Base-by-base conservation (phyloP, 2,113 vertebrate genomes). In the Scatophagus argus region DNA sequence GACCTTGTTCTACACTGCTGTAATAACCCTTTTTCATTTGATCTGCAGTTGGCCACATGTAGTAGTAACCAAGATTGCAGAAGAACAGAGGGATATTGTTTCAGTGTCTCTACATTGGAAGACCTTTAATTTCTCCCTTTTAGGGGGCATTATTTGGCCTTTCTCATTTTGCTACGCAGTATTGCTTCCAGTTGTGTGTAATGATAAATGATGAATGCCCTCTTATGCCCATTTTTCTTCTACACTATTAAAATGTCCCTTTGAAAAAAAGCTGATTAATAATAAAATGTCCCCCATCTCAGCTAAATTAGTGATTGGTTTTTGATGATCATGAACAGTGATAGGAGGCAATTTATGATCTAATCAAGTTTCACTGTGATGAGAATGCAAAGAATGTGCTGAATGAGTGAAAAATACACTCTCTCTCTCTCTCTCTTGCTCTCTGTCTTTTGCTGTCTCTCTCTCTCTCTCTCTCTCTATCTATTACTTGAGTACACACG, bases 311-410 rank as follows among this genome's bases (percentile, higher is more conserved):
- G 36, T 82, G 60, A 89, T 83, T 77, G n/a, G 32, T 79, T 78
- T 90, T 88, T 86, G 72, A 92, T 75, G 80, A 76, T 86, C 41
- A 82, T 84, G 52, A 84, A 78, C 34, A 74, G 67, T 74, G 87
- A 84, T 80, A 62, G 82, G 61, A 59, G 46, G 74, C 54, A 83
- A 78, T 88, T 81, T 68, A 38, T 56, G 43, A 75, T 77, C 39
- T 77, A 82, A 80, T 88, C 49, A 77, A 39, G 43, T 84, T 77
- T 76, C 60, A 59, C n/a, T 59, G 4, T 66, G 68, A 77, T 71
- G 29, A 14, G 7, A 74, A 36, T 67, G 54, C 80, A 47, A 58
- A 82, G 29, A 55, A 54, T 34, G 63, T 55, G 32, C 39, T 56
- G 61, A 29, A 34, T 65, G 46, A 60, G 46, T 36, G 67, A 12